A percentile compares a stretch with the other conserved stretches of the same genome.
Conservation (phyloP, 2,113 vertebrate genomes). For the Aegithalos caudatus region DNA sequence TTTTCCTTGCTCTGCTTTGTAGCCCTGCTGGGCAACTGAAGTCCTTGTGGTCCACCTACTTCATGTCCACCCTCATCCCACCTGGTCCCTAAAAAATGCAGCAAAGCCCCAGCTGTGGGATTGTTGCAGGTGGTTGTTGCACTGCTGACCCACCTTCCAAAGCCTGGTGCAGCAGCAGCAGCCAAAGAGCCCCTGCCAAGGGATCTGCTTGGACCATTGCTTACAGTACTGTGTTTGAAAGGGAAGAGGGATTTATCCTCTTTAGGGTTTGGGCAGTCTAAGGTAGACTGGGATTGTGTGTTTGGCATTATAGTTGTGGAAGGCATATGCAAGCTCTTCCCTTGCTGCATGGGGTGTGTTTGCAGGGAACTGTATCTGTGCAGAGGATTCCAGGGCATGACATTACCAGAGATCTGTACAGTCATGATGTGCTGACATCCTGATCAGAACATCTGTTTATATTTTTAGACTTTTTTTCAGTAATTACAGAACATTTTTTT, state of each 20-base stretch:
- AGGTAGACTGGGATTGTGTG: background rate
- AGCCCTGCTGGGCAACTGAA: background rate
- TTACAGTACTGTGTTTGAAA: background rate
- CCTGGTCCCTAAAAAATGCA: background rate
- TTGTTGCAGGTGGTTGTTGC: background rate
- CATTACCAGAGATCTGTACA: background rate
- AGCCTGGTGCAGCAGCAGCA: background rate
- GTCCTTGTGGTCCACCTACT: background rate
- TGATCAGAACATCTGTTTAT: background rate
- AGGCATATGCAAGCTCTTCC: background rate
- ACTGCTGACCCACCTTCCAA: background rate
- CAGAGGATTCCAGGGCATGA: background rate
- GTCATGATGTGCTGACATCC: background rate
- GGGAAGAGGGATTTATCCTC: background rate
- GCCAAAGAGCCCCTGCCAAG: background rate
- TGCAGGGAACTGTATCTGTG: background rate
- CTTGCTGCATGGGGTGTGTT: accelerated
- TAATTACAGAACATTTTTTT: background rate
- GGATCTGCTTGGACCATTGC: background rate
- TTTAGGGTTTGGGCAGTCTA: background rate
- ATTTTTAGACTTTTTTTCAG: background rate
- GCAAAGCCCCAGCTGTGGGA: background rate
- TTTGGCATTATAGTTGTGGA: background rate
- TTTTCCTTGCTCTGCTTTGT: background rate
- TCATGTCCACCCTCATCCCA: background rate